Conservation (phyloP, 1,140 invertebrate species). For the Cecropterus lyciades region DNA sequence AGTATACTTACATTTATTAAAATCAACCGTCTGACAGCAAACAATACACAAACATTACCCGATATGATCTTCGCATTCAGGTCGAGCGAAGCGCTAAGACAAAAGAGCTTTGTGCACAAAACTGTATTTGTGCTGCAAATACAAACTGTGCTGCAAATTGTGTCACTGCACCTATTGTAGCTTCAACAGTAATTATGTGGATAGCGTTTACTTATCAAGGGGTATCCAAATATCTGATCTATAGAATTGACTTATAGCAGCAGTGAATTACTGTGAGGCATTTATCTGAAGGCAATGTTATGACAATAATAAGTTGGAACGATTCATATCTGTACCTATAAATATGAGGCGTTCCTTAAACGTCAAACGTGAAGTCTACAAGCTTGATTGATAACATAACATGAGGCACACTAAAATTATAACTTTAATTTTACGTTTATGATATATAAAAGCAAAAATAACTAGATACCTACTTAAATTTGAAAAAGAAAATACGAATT, state of each 20-base stretch:
- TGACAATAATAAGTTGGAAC: too few relatives aligned
- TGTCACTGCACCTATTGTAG: background rate
- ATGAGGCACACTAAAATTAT: too few relatives aligned
- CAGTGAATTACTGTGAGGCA: too few relatives aligned
- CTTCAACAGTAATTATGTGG: background rate
- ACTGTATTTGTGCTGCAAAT: background rate
- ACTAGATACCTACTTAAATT: too few relatives aligned
- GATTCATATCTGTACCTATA: too few relatives aligned
- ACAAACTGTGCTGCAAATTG: constrained; percentile 3
- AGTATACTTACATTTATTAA: background rate
- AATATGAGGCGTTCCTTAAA: too few relatives aligned
- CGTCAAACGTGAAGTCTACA: too few relatives aligned
- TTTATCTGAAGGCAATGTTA: too few relatives aligned
- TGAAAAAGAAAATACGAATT: too few relatives aligned
- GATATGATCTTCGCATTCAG: constrained; percentile 9
- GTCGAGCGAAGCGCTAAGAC: background rate
- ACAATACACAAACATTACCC: background rate
- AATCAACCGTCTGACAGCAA: background rate
- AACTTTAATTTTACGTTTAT: too few relatives aligned
- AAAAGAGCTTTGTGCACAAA: constrained; percentile 20
- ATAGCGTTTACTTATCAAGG: background rate
- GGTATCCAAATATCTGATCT: background rate
- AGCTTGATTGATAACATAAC: too few relatives aligned
- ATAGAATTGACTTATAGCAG: background rate
- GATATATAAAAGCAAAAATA: too few relatives aligned